These are phyloP conservation scores for Ormia ochracea DNA, from an alignment of 2,888 invertebrate species.

Conservation along the genomic window DNA sequence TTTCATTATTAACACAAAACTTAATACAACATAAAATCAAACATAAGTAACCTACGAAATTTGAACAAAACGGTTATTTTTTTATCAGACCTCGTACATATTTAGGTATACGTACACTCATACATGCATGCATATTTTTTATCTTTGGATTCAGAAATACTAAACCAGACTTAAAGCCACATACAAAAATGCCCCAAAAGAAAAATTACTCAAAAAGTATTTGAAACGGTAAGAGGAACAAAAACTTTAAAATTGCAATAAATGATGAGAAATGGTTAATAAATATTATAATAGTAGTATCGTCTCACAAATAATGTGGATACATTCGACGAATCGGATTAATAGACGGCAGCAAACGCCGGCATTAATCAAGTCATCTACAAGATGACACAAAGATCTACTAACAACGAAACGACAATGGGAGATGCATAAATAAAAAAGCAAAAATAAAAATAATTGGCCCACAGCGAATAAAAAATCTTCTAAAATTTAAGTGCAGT, in stretches of 20 bases:
- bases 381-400: conserved; percentile 41
- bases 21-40: no score
- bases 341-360: background rate
- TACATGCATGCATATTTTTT: no score
- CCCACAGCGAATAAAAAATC: conserved; percentile 11
- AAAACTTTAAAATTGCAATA: conserved; percentile 17
- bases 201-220: conserved; percentile 11
- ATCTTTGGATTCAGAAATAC: conserved; percentile 28
- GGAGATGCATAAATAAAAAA: background rate
- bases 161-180: background rate
- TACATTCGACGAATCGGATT: conserved; percentile 3
- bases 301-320: conserved; percentile 27
- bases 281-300: conserved; percentile 36
- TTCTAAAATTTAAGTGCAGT: no score
- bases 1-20: no score
- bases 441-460: background rate
- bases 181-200: conserved; percentile 9
- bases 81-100: no score
- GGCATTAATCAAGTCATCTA: conserved; percentile 40
- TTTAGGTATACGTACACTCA: no score
- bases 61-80: no score
- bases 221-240: conserved; percentile 7
- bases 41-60: no score
- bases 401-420: conserved; percentile 22
- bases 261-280: conserved; percentile 17